These are phyloP conservation scores for Drosophila mimica DNA, from an alignment of 2,888 invertebrate species.

Conservation along the genomic window DNA sequence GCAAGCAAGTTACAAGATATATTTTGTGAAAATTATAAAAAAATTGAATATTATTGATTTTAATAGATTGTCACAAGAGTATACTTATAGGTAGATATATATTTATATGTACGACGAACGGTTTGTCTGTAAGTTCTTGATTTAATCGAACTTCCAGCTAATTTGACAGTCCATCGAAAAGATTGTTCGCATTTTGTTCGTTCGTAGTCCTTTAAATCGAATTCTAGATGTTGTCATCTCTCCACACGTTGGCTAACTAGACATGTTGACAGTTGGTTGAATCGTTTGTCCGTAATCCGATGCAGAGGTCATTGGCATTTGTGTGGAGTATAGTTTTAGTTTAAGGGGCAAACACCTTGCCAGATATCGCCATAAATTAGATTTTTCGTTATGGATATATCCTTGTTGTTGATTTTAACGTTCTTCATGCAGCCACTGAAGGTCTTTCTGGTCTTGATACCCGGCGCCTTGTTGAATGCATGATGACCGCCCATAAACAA, in stretches of 20 bases:
- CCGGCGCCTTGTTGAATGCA: conserved; percentile 86
- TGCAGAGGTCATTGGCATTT: background rate
- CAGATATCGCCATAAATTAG: conserved; percentile 91
- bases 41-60: conserved; percentile 15
- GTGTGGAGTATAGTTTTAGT: conserved; percentile 85
- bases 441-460: conserved; percentile 89
- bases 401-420: conserved; percentile 87
- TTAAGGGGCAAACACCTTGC: conserved; percentile 92
- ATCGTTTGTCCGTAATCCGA: conserved; percentile 28
- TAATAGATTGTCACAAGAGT: conserved; percentile 62
- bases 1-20: conserved; percentile 14
- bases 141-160: conserved; percentile 13
- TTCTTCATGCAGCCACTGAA: conserved; percentile 93
- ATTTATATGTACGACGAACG: conserved; percentile 57
- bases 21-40: conserved; percentile 14
- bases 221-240: conserved; percentile 30
- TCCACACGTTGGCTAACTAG: conserved; percentile 1
- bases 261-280: conserved; percentile 2
- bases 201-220: conserved; percentile 59
- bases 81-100: conserved; percentile 14
- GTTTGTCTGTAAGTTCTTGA: conserved; percentile 18
- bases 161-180: conserved; percentile 35
- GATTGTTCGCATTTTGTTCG: conserved; percentile 70
- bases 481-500: conserved; percentile 96
- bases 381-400: conserved; percentile 86